phyloP scores from a whole-genome alignment of 2,888 invertebrate species.

The Cetonia aurata region DNA sequence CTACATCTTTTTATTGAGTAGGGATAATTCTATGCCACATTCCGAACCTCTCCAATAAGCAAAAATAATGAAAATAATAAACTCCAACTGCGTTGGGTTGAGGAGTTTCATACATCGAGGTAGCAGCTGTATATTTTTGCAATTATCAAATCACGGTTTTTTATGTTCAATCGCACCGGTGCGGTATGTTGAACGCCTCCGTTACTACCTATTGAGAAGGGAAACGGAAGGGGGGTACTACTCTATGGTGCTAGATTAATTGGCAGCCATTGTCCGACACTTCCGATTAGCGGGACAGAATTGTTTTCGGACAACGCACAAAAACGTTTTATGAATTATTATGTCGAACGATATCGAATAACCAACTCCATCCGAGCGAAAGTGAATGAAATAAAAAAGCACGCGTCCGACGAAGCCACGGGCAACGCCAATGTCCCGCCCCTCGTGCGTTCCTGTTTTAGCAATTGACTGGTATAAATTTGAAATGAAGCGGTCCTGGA shows the following conservation, averaged over 20 bases:
- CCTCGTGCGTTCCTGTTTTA: constrained; percentile 9
- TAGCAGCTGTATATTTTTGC: background rate
- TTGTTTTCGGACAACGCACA: constrained; percentile 43
- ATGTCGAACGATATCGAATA: constrained; percentile 32
- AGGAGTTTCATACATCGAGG: background rate
- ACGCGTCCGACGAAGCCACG: constrained; percentile 9
- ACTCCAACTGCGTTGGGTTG: background rate
- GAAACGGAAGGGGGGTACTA: background rate
- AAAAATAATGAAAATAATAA: too few species aligned
- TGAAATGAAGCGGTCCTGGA: constrained; percentile 40
- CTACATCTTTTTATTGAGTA: too few species aligned
- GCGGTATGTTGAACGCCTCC: background rate
- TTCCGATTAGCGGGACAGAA: constrained; percentile 43
- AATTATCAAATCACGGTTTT: background rate
- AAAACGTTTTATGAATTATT: constrained; percentile 43
- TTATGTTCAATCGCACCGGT: background rate
- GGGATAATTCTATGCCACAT: too few species aligned
- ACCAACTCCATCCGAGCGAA: constrained; percentile 6
- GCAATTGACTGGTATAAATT: constrained; percentile 40
- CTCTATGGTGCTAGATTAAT: constrained; percentile 35
- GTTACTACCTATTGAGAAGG: too few species aligned
- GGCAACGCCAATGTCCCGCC: constrained; percentile 11
- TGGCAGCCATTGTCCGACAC: constrained; percentile 41
- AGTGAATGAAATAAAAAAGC: constrained; percentile 27
- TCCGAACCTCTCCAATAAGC: too few species aligned